These are phyloP conservation scores for Rousettus leschenaultii DNA, from an alignment of 2,113 vertebrate genomes.

Conservation along the genomic window DNA sequence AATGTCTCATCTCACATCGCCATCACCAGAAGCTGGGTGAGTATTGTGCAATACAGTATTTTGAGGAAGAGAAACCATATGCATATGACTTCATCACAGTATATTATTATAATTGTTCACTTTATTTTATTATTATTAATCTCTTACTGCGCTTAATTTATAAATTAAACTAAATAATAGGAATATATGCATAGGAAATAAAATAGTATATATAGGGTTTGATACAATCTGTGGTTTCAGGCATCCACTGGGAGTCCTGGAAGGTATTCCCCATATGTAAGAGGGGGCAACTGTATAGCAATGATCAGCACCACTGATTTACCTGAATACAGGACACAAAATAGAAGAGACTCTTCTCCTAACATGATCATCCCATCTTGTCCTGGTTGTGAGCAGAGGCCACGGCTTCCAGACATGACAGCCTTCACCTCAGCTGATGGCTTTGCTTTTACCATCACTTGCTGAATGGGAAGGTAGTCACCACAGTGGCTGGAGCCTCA, in stretches of 20 bases:
- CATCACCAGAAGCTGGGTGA: background rate
- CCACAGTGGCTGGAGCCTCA: background rate
- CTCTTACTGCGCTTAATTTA: background rate
- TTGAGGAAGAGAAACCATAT: background rate
- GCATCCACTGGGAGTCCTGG: background rate
- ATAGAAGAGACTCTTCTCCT: background rate
- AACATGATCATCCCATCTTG: background rate
- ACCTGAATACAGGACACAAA: background rate
- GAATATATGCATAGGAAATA: background rate
- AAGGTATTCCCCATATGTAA: background rate
- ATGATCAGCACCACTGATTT: background rate
- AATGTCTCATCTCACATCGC: background rate
- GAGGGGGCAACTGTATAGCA: background rate
- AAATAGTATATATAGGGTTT: background rate
- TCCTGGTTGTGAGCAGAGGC: background rate
- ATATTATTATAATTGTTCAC: background rate
- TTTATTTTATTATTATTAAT: background rate
- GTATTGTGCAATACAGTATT: background rate
- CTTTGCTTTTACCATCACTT: background rate
- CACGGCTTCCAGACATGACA: rapidly evolving
- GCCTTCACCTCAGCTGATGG: background rate
- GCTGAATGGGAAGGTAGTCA: background rate
- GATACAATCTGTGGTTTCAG: background rate
- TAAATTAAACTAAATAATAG: background rate
- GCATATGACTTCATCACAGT: background rate